Evolutionary conservation across 2,888 invertebrate genomes (phyloP).

Genomic region (Drosophila siamana): DNA sequence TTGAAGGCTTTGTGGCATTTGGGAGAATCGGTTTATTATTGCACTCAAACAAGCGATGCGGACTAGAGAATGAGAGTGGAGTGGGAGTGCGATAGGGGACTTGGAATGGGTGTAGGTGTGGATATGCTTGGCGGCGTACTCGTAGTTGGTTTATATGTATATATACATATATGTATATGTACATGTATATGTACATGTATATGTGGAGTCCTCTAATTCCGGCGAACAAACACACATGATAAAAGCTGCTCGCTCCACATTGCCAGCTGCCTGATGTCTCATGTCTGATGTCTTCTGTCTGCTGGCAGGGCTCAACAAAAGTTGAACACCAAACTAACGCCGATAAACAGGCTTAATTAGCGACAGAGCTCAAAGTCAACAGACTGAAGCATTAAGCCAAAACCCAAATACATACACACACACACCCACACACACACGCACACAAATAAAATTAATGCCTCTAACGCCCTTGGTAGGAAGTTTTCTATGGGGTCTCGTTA

Average conservation of each 20-base stretch:
- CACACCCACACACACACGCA: slow-evolving; percentile 30
- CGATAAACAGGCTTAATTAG: slow-evolving; percentile 81
- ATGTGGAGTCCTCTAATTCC: slow-evolving; percentile 29
- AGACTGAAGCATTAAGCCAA: slow-evolving; percentile 69
- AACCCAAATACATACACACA: slow-evolving; percentile 42
- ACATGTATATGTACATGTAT: slow-evolving; percentile 4
- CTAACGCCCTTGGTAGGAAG: slow-evolving; percentile 44
- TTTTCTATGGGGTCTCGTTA: slow-evolving; percentile 65
- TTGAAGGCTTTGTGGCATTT: slow-evolving; percentile 78
- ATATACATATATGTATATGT: slow-evolving; percentile 3
- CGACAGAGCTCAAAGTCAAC: slow-evolving; percentile 78
- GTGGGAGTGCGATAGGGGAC: neutral
- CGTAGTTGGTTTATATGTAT: slow-evolving; percentile 7
- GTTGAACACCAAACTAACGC: slow-evolving; percentile 71
- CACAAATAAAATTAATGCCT: slow-evolving; percentile 60
- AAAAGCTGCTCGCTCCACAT: slow-evolving; percentile 42
- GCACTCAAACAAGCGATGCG: slow-evolving; percentile 60
- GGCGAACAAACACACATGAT: slow-evolving; percentile 41
- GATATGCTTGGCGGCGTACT: slow-evolving; percentile 3
- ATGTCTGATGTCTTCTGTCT: slow-evolving; percentile 8
- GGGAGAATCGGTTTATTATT: slow-evolving; percentile 76
- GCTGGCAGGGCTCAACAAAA: slow-evolving; percentile 41
- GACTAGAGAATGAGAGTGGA: neutral
- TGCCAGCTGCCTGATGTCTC: slow-evolving; percentile 13
- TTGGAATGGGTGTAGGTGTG: slow-evolving; percentile 3